A percentile compares a stretch with the other conserved stretches of the same genome.
Conservation (phyloP, 2,113 vertebrate species). For the Monopterus albus region DNA sequence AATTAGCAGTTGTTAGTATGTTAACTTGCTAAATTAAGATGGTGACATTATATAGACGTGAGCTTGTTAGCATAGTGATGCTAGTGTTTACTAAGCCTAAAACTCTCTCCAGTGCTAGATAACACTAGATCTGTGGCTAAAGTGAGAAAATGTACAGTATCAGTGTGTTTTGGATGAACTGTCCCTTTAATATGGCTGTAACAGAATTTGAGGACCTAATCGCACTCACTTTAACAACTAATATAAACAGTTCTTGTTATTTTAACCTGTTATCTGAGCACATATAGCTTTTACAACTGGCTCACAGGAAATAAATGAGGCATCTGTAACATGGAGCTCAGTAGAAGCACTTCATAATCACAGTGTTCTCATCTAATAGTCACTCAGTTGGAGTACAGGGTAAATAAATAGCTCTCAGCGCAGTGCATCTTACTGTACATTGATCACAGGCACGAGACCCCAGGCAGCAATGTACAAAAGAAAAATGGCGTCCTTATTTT, state of each 20-base stretch:
- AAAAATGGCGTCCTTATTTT: slow-evolving; percentile 72
- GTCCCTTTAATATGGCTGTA: not conserved
- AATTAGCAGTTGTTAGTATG: not conserved
- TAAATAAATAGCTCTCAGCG: slow-evolving; percentile 70
- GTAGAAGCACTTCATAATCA: slow-evolving; percentile 65
- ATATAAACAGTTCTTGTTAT: slow-evolving; percentile 35
- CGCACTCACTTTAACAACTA: slow-evolving; percentile 17
- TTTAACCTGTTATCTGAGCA: slow-evolving; percentile 32
- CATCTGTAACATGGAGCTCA: slow-evolving; percentile 58
- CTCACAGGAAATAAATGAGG: slow-evolving; percentile 69
- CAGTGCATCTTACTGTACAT: slow-evolving; percentile 65
- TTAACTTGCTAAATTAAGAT: not conserved
- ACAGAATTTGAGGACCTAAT: slow-evolving; percentile 5
- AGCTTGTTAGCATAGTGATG: not conserved
- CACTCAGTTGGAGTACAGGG: slow-evolving; percentile 56
- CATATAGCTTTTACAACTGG: slow-evolving; percentile 60
- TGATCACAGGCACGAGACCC: slow-evolving; percentile 70
- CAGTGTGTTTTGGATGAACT: not conserved
- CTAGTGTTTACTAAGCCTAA: not conserved
- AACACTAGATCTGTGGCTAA: not conserved
- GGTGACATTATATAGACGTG: not conserved
- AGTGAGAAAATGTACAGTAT: not conserved
- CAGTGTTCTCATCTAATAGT: slow-evolving; percentile 61
- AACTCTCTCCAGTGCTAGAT: not conserved
- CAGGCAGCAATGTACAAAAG: slow-evolving; percentile 68